Percentiles rank a stretch among this genome's conserved stretches.
phyloP scores from a whole-genome alignment of 2,113 vertebrate species.

The Bagarius yarrelli region DNA sequence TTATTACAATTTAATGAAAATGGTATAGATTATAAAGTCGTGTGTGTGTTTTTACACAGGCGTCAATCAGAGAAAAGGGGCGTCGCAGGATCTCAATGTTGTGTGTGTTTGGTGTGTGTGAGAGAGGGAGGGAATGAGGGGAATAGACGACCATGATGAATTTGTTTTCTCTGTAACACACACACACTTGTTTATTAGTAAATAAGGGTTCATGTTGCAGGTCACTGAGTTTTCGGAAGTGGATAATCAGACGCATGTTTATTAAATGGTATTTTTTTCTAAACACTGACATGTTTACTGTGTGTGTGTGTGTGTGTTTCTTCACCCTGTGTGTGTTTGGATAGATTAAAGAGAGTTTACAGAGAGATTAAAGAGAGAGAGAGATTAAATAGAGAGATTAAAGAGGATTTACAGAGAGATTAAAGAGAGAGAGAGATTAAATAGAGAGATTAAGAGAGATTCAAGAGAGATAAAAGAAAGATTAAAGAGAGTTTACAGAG shows the following conservation, averaged over 20 bases:
- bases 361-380: too few relatives aligned
- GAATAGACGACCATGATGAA: background rate
- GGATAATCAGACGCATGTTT: constrained; percentile 36
- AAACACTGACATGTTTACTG: constrained; percentile 43
- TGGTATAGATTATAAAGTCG: background rate
- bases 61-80: constrained; percentile 31
- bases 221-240: constrained; percentile 14
- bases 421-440: too few relatives aligned
- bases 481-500: too few relatives aligned
- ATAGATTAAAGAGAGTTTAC: too few relatives aligned
- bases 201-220: constrained; percentile 3
- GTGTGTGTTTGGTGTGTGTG: constrained; percentile 10
- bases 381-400: too few relatives aligned
- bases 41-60: background rate
- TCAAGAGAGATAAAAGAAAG: too few relatives aligned
- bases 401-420: too few relatives aligned
- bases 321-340: too few relatives aligned
- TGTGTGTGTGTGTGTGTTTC: constrained; percentile 50
- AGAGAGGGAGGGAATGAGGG: background rate
- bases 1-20: background rate
- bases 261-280: constrained; percentile 52
- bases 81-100: constrained; percentile 4
- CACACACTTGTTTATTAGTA: constrained; percentile 4
- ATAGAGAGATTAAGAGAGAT: too few relatives aligned
- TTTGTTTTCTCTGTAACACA: background rate